Conservation (phyloP, 2,797 vertebrate species). For the Arnoldichthys spilopterus region DNA sequence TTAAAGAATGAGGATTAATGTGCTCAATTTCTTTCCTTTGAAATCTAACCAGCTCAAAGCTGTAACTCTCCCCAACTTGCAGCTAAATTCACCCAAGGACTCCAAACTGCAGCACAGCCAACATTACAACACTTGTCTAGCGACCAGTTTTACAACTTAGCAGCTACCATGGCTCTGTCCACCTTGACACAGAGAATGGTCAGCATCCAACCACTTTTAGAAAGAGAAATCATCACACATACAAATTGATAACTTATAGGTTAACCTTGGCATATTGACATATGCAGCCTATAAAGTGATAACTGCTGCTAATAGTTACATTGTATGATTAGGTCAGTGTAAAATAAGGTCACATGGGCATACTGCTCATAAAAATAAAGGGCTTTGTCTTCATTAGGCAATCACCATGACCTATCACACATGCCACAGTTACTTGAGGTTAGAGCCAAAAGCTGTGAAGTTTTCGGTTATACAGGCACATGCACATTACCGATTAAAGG, state of each 20-base stretch:
- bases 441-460: neutral
- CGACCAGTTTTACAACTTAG: conserved; percentile 56
- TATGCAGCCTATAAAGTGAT: neutral
- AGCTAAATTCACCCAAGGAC: conserved; percentile 38
- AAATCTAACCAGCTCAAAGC: neutral
- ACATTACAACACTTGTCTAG: neutral
- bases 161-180: conserved; percentile 31
- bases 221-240: conserved; percentile 49
- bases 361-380: neutral
- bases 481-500: too few relatives aligned
- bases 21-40: conserved; percentile 11
- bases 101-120: conserved; percentile 17
- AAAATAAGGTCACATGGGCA: neutral
- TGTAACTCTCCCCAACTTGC: conserved; percentile 20
- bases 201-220: conserved; percentile 57
- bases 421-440: neutral
- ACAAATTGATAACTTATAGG: neutral
- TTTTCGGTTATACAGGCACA: neutral
- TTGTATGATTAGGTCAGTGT: neutral
- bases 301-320: neutral
- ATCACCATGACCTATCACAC: neutral
- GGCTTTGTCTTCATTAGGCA: neutral
- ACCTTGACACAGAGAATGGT: conserved; percentile 61
- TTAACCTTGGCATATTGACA: neutral
- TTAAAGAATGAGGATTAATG: conserved; percentile 3